Conservation (phyloP, 2,797 vertebrate genomes). For the Pipistrellus pipistrellus region DNA sequence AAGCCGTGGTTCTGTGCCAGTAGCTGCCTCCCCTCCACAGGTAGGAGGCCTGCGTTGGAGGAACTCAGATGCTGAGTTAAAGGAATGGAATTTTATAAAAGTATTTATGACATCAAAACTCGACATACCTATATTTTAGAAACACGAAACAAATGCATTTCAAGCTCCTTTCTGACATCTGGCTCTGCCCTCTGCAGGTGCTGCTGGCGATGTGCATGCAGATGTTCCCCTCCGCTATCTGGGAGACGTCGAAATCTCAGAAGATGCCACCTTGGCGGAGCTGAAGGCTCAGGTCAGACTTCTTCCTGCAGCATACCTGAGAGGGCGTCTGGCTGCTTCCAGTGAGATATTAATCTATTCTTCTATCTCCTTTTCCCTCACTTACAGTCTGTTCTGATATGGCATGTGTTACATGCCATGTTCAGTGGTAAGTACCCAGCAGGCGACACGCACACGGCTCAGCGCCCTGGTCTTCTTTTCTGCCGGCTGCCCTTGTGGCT, state of each 20-base stretch:
- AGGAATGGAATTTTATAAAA: background rate
- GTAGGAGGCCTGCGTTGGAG: fast-evolving
- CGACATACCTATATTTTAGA: background rate
- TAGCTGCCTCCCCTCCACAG: background rate
- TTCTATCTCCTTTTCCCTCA: slow-evolving; percentile 83
- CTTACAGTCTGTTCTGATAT: slow-evolving; percentile 85
- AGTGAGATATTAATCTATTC: slow-evolving; percentile 79
- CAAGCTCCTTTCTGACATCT: background rate
- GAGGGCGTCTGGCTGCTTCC: slow-evolving; percentile 49
- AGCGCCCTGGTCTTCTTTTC: slow-evolving; percentile 61
- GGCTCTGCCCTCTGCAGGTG: slow-evolving; percentile 67
- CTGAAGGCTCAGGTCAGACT: slow-evolving; percentile 95
- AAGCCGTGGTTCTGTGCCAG: fast-evolving
- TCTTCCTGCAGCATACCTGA: slow-evolving; percentile 15
- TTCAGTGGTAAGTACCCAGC: slow-evolving; percentile 85
- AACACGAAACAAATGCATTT: fast-evolving
- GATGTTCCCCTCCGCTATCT: slow-evolving; percentile 86
- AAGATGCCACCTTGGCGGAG: slow-evolving; percentile 93
- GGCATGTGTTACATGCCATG: slow-evolving; percentile 85
- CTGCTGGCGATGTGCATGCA: background rate
- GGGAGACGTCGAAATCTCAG: slow-evolving; percentile 93
- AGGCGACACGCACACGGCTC: slow-evolving; percentile 72
- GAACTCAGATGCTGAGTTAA: background rate
- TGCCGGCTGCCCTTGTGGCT: slow-evolving; percentile 63
- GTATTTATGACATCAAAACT: background rate